Conservation (phyloP, 1,140 invertebrate genomes). For the Drosophila truncata region DNA sequence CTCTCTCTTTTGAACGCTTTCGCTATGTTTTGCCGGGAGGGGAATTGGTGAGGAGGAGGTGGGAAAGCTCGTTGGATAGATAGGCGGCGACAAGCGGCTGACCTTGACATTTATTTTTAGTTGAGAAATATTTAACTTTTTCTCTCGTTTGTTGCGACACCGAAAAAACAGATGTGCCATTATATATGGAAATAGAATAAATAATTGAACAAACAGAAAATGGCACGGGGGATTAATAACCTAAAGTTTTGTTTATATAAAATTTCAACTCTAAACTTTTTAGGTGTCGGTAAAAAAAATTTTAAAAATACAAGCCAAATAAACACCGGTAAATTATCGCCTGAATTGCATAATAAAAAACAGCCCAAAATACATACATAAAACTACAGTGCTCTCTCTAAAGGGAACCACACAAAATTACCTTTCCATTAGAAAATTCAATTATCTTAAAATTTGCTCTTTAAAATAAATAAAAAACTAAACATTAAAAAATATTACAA, state of each 20-base stretch:
- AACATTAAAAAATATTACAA: neutral
- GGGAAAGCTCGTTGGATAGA: conserved; percentile 20
- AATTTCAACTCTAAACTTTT: neutral
- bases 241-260: conserved; percentile 23
- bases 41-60: neutral
- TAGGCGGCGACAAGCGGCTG: conserved; percentile 49
- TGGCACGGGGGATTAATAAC: conserved; percentile 13
- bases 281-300: no score
- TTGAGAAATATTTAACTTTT: conserved; percentile 69
- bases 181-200: conserved; percentile 16
- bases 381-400: neutral
- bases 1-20: conserved; percentile 33
- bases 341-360: conserved; percentile 34
- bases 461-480: neutral
- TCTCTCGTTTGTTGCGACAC: conserved; percentile 54
- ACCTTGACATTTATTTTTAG: conserved; percentile 84
- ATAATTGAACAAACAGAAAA: conserved; percentile 35
- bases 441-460: no score
- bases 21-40: conserved; percentile 1
- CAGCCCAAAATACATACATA: conserved; percentile 3
- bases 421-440: no score
- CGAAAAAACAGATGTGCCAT: conserved; percentile 37
- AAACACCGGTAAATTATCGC: conserved; percentile 20
- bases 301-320: neutral
- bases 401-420: neutral